phyloP scores from a whole-genome alignment of 1,140 invertebrate genomes.

The Matsumurasca onukii region DNA sequence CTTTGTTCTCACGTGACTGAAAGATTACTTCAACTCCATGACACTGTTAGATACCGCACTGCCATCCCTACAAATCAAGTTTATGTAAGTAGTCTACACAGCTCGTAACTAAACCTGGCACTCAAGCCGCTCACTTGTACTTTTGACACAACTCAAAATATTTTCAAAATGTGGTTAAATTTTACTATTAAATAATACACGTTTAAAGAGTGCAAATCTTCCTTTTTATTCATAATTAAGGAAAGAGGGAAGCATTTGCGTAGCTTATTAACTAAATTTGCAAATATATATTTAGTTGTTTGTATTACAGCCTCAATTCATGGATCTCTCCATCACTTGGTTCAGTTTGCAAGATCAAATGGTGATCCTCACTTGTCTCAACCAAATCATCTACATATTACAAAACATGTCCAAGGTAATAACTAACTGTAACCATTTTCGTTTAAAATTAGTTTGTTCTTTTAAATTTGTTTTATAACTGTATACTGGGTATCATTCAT shows the following conservation, averaged over 20 bases:
- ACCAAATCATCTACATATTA: slow-evolving; percentile 14
- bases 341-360: slow-evolving; percentile 26
- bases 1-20: slow-evolving; percentile 50
- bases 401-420: slow-evolving; percentile 24
- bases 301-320: slow-evolving; percentile 17
- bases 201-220: too few species aligned
- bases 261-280: too few species aligned
- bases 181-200: too few species aligned
- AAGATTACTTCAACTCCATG: slow-evolving; percentile 55
- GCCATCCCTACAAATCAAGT: slow-evolving; percentile 61
- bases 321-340: slow-evolving; percentile 24
- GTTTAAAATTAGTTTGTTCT: neutral
- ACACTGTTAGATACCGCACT: slow-evolving; percentile 58
- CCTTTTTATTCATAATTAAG: too few species aligned
- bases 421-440: neutral
- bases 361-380: slow-evolving; percentile 7
- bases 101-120: too few species aligned
- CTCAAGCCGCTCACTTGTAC: too few species aligned
- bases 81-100: slow-evolving; percentile 43
- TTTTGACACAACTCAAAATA: too few species aligned
- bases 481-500: too few species aligned
- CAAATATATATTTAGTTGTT: too few species aligned
- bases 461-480: neutral
- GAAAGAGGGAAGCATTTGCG: too few species aligned
- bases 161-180: too few species aligned